Percentiles rank a stretch among this genome's conserved stretches.
phyloP scores from a whole-genome alignment of 2,797 vertebrate genomes.

The Champsocephalus gunnari region DNA sequence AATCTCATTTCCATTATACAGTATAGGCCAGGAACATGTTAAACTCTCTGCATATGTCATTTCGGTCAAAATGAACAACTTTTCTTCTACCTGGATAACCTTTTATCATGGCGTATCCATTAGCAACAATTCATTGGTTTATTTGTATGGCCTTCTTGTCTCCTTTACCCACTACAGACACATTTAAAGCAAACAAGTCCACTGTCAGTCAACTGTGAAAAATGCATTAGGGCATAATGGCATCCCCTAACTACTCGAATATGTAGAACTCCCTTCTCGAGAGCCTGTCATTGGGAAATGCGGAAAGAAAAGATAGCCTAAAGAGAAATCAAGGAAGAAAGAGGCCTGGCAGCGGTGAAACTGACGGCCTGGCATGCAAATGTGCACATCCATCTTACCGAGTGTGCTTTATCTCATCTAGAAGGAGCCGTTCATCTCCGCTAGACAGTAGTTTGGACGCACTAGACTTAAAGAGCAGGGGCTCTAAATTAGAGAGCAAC shows the following conservation, averaged over 20 bases:
- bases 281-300: constrained; percentile 43
- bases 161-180: constrained; percentile 41
- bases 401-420: constrained; percentile 75
- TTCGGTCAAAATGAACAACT: constrained; percentile 45
- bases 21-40: background rate
- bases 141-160: constrained; percentile 49
- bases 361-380: constrained; percentile 73
- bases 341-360: constrained; percentile 51
- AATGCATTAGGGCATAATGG: constrained; percentile 67
- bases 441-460: constrained; percentile 68
- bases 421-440: constrained; percentile 73
- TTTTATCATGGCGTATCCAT: constrained; percentile 52
- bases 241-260: constrained; percentile 55
- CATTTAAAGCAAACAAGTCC: constrained; percentile 62
- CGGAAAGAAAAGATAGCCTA: constrained; percentile 37
- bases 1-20: constrained; percentile 42
- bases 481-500: constrained; percentile 62
- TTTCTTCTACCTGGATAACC: constrained; percentile 54
- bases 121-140: constrained; percentile 57
- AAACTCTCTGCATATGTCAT: constrained; percentile 1
- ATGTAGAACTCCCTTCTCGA: constrained; percentile 56
- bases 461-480: constrained; percentile 50
- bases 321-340: constrained; percentile 57
- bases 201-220: constrained; percentile 73
- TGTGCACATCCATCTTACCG: constrained; percentile 76